Percentiles rank a stretch among this genome's conserved stretches.
phyloP scores from a whole-genome alignment of 2,113 vertebrate genomes.

The Myrmecophaga tridactyla region DNA sequence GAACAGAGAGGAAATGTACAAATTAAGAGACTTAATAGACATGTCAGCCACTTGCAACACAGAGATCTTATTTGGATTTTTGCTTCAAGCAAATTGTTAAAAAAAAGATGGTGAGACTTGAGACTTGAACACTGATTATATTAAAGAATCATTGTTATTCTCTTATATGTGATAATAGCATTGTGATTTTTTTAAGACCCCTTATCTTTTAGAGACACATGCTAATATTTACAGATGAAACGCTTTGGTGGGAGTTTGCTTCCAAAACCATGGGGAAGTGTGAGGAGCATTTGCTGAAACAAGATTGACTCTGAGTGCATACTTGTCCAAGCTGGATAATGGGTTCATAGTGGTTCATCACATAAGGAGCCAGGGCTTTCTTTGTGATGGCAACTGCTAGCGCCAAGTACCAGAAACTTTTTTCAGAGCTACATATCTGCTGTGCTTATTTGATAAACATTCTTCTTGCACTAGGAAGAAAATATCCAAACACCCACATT shows the following conservation, averaged over 20 bases:
- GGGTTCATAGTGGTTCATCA: neutral
- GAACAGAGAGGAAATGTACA: neutral
- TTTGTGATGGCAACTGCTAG: neutral
- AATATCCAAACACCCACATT: neutral
- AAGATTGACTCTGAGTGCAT: neutral
- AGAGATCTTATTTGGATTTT: neutral
- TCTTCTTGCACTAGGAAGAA: neutral
- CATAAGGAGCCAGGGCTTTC: neutral
- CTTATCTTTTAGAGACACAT: neutral
- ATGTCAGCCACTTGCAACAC: neutral
- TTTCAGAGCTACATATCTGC: neutral
- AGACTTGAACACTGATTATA: neutral
- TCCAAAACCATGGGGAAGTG: neutral
- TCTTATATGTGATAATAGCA: neutral
- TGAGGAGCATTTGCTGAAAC: neutral
- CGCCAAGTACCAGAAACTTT: neutral
- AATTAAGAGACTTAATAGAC: neutral
- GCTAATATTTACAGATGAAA: neutral
- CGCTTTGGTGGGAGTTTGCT: conserved; percentile 3
- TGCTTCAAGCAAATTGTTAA: neutral
- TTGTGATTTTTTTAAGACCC: neutral
- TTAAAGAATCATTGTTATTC: conserved; percentile 5
- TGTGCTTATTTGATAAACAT: neutral
- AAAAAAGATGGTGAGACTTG: neutral
- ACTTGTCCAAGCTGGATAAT: neutral